A percentile compares a stretch with the other conserved stretches of the same genome.
Conservation (phyloP, 2,113 vertebrate genomes). For the Plotosus lineatus region DNA sequence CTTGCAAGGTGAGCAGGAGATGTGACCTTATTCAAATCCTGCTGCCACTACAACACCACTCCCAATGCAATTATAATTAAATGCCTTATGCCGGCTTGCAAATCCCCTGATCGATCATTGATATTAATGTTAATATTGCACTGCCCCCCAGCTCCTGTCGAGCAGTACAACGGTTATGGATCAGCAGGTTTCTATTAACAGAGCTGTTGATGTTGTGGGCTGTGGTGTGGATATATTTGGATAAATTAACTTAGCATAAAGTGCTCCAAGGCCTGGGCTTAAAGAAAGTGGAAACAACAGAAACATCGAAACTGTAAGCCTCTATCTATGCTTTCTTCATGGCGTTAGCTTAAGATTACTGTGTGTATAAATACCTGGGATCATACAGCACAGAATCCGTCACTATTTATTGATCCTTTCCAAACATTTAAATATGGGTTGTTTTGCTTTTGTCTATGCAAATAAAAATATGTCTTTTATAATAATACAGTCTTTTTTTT, state of each 20-base stretch:
- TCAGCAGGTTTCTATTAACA: conserved; percentile 97
- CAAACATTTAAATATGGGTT: background rate
- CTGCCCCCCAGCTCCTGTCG: conserved; percentile 90
- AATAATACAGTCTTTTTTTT: background rate
- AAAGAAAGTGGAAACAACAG: conserved; percentile 34
- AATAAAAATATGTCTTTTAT: conserved; percentile 31
- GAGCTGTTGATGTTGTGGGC: conserved; percentile 79
- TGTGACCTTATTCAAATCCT: conserved; percentile 99
- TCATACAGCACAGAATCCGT: background rate
- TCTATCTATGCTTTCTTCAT: conserved; percentile 9
- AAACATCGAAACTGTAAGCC: conserved; percentile 62
- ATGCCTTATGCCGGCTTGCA: conserved; percentile 93
- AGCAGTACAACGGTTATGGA: conserved; percentile 83
- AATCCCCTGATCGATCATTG: conserved; percentile 94
- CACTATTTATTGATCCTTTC: conserved; percentile 31
- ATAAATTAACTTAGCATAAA: conserved; percentile 82
- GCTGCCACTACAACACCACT: conserved; percentile 68
- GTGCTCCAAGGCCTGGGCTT: conserved; percentile 69
- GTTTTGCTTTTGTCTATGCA: conserved; percentile 13
- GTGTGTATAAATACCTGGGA: background rate
- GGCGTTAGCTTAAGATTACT: background rate
- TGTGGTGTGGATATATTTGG: conserved; percentile 77
- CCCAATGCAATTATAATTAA: conserved; percentile 92
- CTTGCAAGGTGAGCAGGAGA: conserved; percentile 84
- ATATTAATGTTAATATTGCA: conserved; percentile 84